Conservation (phyloP, 2,888 invertebrate species). For the Amiota mariae region DNA sequence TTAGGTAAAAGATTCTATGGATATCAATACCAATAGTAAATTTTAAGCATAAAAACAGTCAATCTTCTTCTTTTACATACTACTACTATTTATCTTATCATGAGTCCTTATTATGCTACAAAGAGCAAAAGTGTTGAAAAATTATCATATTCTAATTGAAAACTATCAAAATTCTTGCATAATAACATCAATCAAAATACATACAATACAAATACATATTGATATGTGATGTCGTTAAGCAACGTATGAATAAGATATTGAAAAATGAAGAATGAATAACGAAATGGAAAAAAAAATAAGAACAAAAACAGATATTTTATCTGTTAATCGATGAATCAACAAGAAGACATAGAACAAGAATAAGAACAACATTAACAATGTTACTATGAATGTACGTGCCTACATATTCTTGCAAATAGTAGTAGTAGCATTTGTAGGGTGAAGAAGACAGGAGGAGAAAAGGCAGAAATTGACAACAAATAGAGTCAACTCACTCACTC, state of each 20-base stretch:
- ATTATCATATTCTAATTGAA: conserved; percentile 44
- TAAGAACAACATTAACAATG: background rate
- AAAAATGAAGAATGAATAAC: conserved; percentile 4
- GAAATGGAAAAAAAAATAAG: background rate
- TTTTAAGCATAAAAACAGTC: background rate
- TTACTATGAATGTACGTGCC: background rate
- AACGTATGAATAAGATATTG: background rate
- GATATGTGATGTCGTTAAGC: background rate
- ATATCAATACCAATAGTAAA: background rate
- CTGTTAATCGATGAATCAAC: conserved; percentile 33
- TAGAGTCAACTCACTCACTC: no score
- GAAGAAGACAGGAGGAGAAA: no score
- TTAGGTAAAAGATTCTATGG: background rate
- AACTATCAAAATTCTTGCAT: conserved; percentile 51
- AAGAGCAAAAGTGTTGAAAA: conserved; percentile 36
- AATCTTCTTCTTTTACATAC: no score
- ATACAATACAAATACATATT: conserved; percentile 5
- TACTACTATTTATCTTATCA: background rate
- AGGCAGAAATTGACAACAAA: no score
- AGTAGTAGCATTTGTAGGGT: background rate
- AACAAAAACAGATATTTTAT: conserved; percentile 10
- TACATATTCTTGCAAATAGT: background rate
- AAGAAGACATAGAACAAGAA: conserved; percentile 8
- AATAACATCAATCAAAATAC: conserved; percentile 52
- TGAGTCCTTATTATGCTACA: background rate